phyloP scores from a whole-genome alignment of 2,113 vertebrate genomes.

The Arenaria interpres region DNA sequence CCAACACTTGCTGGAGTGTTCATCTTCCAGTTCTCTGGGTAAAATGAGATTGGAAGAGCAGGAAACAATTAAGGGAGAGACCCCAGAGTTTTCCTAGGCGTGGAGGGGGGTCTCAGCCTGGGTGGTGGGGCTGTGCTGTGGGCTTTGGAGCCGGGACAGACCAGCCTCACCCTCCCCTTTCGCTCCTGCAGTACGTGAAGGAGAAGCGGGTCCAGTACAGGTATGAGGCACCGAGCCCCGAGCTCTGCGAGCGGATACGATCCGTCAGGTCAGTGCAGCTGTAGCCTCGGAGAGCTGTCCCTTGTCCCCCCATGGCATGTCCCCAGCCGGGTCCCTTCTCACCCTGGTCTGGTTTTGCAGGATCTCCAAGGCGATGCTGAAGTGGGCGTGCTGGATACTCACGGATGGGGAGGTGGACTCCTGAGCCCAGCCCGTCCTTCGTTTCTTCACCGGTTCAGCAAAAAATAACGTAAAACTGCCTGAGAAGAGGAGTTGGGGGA shows the following conservation, averaged over 20 bases:
- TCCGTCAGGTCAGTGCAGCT: constrained; percentile 27
- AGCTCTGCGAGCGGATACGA: background rate
- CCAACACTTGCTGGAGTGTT: background rate
- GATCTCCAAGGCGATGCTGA: constrained; percentile 46
- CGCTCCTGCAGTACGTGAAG: background rate
- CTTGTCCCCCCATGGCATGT: background rate
- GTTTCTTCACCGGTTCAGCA: accelerated
- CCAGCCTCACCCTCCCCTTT: background rate
- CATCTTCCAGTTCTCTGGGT: background rate
- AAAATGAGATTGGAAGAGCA: background rate
- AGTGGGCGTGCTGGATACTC: constrained; percentile 54
- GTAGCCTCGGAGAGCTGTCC: accelerated
- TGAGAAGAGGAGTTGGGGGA: background rate
- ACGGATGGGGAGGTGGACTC: background rate
- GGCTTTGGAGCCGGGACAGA: background rate
- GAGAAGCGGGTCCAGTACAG: background rate
- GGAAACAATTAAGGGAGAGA: background rate
- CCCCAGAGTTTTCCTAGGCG: background rate
- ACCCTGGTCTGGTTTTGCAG: background rate
- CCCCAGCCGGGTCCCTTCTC: background rate
- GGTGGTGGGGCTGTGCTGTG: background rate
- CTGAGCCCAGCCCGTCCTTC: background rate
- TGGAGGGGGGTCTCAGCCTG: accelerated
- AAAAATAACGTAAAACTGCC: background rate
- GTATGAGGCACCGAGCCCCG: background rate